Percentiles rank a stretch among this genome's conserved stretches.
Conservation (phyloP, 64 coral and sea anemone species). For the Porites lutea region DNA sequence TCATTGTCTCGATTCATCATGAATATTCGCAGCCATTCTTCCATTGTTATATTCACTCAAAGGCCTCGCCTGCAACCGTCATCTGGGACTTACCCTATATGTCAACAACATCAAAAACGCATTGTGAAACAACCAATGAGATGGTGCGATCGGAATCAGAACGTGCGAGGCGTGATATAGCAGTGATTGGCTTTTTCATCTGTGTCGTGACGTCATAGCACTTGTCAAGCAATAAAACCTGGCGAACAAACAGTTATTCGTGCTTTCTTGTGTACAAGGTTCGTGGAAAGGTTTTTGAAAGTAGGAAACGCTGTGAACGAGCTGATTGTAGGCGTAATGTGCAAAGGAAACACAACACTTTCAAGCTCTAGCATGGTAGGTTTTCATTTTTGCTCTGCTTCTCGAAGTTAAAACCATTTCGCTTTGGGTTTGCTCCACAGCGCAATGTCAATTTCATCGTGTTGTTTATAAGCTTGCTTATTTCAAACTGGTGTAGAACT, state of each 20-base stretch:
- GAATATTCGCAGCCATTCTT: conserved; percentile 19
- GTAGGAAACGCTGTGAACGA: not conserved
- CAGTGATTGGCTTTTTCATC: not conserved
- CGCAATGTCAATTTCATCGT: too few species aligned
- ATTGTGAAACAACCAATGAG: conserved; percentile 9
- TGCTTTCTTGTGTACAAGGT: conserved; percentile 6
- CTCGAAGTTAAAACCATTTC: not conserved
- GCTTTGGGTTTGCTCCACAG: too few species aligned
- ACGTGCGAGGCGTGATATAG: conserved; percentile 14
- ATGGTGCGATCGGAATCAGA: conserved; percentile 15
- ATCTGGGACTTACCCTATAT: not conserved
- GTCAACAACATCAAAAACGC: not conserved
- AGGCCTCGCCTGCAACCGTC: not conserved
- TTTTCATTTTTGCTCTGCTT: not conserved
- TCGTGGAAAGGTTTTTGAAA: not conserved
- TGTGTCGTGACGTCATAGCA: conserved; percentile 24
- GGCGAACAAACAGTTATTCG: not conserved
- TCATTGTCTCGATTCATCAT: not conserved
- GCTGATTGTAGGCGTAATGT: conserved; percentile 13
- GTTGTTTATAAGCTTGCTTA: too few species aligned
- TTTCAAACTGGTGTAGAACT: too few species aligned
- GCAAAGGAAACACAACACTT: conserved; percentile 23
- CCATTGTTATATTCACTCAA: not conserved
- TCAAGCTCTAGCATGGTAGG: conserved; percentile 26
- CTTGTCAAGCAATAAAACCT: conserved; percentile 17